phyloP scores from a whole-genome alignment of 2,888 invertebrate species.

The Hirudinaria manillensis region DNA sequence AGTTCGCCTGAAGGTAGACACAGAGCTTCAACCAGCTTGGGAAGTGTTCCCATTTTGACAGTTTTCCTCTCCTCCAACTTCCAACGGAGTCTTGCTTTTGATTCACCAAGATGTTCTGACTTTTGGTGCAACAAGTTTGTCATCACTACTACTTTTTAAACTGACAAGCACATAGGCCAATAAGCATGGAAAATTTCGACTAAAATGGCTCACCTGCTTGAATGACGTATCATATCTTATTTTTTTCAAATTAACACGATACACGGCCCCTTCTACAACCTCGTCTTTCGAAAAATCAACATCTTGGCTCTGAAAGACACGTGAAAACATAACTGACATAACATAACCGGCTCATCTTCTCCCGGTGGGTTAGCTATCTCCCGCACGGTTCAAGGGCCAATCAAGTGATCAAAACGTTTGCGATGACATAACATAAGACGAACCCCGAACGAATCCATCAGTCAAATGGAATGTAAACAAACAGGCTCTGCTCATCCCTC shows the following conservation, averaged over 20 bases:
- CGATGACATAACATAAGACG: no score
- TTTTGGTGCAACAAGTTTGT: neutral
- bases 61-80: constrained; percentile 26
- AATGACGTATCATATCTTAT: constrained; percentile 12
- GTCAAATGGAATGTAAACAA: no score
- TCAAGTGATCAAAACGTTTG: no score
- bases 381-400: no score
- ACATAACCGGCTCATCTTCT: no score
- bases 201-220: neutral
- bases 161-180: no score
- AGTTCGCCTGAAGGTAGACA: constrained; percentile 26
- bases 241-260: neutral
- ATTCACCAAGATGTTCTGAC: constrained; percentile 10
- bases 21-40: constrained; percentile 18
- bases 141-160: no score
- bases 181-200: no score
- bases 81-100: constrained; percentile 29
- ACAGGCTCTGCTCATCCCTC: no score
- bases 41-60: constrained; percentile 9
- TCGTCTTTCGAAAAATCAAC: neutral
- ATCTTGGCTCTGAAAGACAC: neutral
- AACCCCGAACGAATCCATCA: no score
- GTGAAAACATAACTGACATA: constrained; percentile 1
- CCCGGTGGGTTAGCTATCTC: no score
- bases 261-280: neutral